A percentile compares a stretch with the other conserved stretches of the same genome.
These are phyloP conservation scores for Galeopterus variegatus DNA, from an alignment of 2,113 vertebrate species.

Conservation along the genomic window DNA sequence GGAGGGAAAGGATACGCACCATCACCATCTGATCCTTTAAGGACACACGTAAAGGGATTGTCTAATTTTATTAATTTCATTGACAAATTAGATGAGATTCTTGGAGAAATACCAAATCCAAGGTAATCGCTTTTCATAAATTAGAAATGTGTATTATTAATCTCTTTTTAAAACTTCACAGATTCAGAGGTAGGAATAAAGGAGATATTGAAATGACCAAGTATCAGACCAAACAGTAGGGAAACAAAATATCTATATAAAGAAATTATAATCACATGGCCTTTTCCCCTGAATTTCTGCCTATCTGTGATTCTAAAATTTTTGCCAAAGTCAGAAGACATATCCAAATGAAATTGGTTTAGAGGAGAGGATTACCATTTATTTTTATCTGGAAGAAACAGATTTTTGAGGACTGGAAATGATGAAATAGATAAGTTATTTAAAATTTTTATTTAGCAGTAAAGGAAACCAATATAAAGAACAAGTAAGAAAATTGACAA, in stretches of 20 bases:
- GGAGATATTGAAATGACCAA: constrained; percentile 32
- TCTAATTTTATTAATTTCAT: constrained; percentile 93
- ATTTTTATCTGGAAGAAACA: neutral
- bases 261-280: neutral
- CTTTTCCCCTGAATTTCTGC: neutral
- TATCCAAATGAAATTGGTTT: neutral
- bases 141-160: constrained; percentile 62
- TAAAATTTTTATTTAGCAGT: constrained; percentile 4
- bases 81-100: constrained; percentile 94
- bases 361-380: neutral
- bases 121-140: constrained; percentile 89
- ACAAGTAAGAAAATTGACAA: constrained; percentile 32
- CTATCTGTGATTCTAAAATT: neutral
- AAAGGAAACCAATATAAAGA: neutral
- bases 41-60: constrained; percentile 94
- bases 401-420: constrained; percentile 34
- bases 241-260: constrained; percentile 27
- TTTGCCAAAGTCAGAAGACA: neutral
- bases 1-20: constrained; percentile 95
- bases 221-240: neutral
- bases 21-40: constrained; percentile 92
- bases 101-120: constrained; percentile 94
- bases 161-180: constrained; percentile 40
- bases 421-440: neutral
- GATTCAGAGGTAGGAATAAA: neutral